phyloP scores from a whole-genome alignment of 92 coral and sea anemone species.

The Pocillopora meandrina region DNA sequence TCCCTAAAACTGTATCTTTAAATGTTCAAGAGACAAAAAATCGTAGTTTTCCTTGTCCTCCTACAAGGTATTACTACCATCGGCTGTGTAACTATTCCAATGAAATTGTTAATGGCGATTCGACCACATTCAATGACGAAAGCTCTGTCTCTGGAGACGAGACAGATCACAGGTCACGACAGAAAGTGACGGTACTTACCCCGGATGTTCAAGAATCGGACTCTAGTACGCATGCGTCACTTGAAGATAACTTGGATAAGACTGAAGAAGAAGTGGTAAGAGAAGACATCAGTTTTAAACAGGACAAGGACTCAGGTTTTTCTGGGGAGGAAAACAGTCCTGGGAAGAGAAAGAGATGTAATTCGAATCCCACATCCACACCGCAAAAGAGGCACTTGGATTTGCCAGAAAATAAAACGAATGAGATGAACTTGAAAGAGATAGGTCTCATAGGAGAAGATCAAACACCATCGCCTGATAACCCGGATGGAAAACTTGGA shows the following conservation, averaged over 20 bases:
- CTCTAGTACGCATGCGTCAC: slow-evolving; percentile 77
- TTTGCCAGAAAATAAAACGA: slow-evolving; percentile 38
- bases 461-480: slow-evolving; percentile 27
- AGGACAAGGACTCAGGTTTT: slow-evolving; percentile 6
- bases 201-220: slow-evolving; percentile 68
- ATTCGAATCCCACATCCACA: not conserved
- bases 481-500: slow-evolving; percentile 63
- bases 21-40: slow-evolving; percentile 77
- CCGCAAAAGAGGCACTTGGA: slow-evolving; percentile 17
- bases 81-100: slow-evolving; percentile 65
- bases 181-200: slow-evolving; percentile 3
- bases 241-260: slow-evolving; percentile 66
- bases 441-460: slow-evolving; percentile 42
- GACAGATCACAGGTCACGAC: slow-evolving; percentile 52
- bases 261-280: slow-evolving; percentile 58
- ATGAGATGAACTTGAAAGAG: slow-evolving; percentile 21
- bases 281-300: slow-evolving; percentile 22
- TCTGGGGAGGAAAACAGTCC: slow-evolving; percentile 45
- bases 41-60: slow-evolving; percentile 34
- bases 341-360: slow-evolving; percentile 8
- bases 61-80: slow-evolving; percentile 67
- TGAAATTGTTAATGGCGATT: slow-evolving; percentile 68
- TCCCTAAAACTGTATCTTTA: slow-evolving; percentile 83
- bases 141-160: slow-evolving; percentile 66
- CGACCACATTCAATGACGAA: slow-evolving; percentile 52